phyloP scores from a whole-genome alignment of 2,113 vertebrate genomes.

The Nanorana parkeri region DNA sequence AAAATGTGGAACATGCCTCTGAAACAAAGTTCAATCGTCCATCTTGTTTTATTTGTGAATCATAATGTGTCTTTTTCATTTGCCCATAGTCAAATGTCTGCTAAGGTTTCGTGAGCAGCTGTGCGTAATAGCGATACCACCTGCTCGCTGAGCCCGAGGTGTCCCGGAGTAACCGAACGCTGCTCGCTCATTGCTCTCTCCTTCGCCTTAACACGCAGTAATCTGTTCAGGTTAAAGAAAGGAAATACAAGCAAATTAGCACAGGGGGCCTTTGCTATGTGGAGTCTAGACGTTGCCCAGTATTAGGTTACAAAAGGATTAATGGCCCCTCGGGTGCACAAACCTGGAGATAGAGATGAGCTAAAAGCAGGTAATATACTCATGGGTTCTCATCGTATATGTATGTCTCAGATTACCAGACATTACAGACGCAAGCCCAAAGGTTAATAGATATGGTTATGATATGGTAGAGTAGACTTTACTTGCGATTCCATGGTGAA shows the following conservation, averaged over 20 bases:
- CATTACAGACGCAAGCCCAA: neutral
- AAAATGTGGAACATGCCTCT: no score
- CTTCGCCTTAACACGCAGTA: slow-evolving; percentile 54
- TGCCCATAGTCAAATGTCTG: slow-evolving; percentile 24
- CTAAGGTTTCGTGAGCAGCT: slow-evolving; percentile 37
- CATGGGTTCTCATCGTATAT: neutral
- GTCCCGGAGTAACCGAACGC: slow-evolving; percentile 56
- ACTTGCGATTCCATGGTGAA: neutral
- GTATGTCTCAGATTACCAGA: slow-evolving; percentile 1
- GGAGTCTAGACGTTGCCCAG: slow-evolving; percentile 63
- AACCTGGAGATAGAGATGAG: slow-evolving; percentile 21
- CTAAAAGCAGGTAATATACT: slow-evolving; percentile 45
- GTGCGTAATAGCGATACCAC: slow-evolving; percentile 35
- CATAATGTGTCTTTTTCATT: neutral
- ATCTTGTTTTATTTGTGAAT: no score
- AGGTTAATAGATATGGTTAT: slow-evolving; percentile 15
- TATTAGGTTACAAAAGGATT: slow-evolving; percentile 44
- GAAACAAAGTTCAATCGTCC: no score
- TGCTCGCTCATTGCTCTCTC: slow-evolving; percentile 42
- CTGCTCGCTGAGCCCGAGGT: slow-evolving; percentile 26
- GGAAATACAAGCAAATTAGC: slow-evolving; percentile 47
- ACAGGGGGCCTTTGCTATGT: slow-evolving; percentile 44
- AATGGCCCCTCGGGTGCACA: slow-evolving; percentile 2
- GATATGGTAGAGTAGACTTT: neutral
- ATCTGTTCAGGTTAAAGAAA: slow-evolving; percentile 53